Conservation (phyloP, 2,888 invertebrate species). For the Resseliella maxima region DNA sequence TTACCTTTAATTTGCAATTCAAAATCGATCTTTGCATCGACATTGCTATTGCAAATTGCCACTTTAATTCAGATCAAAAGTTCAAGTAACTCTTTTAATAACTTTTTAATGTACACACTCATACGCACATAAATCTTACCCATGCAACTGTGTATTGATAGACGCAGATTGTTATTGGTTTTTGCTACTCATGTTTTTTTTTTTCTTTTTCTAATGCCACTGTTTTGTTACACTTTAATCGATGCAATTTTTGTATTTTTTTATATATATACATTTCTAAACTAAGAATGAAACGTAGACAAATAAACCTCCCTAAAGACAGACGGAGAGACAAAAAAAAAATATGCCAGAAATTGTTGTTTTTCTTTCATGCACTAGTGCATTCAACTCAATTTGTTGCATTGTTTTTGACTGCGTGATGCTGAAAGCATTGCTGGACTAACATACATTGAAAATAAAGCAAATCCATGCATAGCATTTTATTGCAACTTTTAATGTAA, state of each 20-base stretch:
- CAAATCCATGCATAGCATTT: too few relatives aligned
- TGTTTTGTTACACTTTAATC: not conserved
- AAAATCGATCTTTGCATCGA: conserved; percentile 51
- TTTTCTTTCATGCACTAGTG: not conserved
- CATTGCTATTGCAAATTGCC: not conserved
- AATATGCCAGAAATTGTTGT: not conserved
- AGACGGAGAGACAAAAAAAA: not conserved
- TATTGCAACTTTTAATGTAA: too few relatives aligned
- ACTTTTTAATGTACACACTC: conserved; percentile 20
- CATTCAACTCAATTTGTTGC: not conserved
- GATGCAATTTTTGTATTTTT: not conserved
- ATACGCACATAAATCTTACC: too few relatives aligned
- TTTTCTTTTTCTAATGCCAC: not conserved
- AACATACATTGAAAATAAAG: not conserved
- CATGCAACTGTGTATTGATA: too few relatives aligned
- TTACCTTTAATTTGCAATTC: conserved; percentile 14
- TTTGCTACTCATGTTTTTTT: not conserved
- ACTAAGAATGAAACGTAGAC: too few relatives aligned
- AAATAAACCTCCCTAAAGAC: too few relatives aligned
- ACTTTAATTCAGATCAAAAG: conserved; percentile 51
- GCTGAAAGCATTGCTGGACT: not conserved
- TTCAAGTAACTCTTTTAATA: conserved; percentile 54
- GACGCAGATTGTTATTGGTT: not conserved
- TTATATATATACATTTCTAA: too few relatives aligned
- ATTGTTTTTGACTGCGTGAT: conserved; percentile 15